Base-by-base conservation (phyloP, 2,113 vertebrate species). In the Gymnocephalus cernua region DNA sequence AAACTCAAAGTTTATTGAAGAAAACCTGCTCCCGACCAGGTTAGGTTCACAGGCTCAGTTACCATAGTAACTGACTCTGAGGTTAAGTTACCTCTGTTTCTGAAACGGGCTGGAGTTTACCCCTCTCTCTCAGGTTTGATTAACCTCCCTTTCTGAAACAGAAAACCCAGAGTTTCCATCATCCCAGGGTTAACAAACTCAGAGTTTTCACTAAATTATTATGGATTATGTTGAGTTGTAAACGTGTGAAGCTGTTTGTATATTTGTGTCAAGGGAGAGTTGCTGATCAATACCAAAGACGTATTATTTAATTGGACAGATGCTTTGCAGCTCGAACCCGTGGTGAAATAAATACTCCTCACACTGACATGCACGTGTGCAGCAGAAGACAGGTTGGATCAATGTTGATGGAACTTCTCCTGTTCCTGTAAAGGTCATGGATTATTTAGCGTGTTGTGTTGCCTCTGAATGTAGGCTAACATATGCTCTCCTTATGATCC, bases 361-460 rank as follows among this genome's bases (percentile, higher is more conserved):
- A 25, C 45, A 57, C 59, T 71, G 12, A 53, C 21, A 62, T 59
- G 29, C 23, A 64, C 10, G 41, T 65, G 32, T 69, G 45, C 15
- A 47, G 68, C 50, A 78, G 56, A 69, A 32, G 15, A 53, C n/a
- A 58, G 12, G 27, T 64, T 14, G 50, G 44, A 48, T 74, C 53
- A 25, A 27, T 62, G 54, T n/a, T 80, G 45, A 47, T 48, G 59
- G 25, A 78, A 50, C 23, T 63, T 78, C 41, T 68, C 9, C 21
- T 53, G 21, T 38, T 61, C 45, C 62, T 57, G 53, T 65, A 69
- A 67, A 73, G 27, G 12, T 62, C 14, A 61, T 66, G 3, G 41
- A 88, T 68, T 72, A 77, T 83, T 74, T 19, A 65, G 10, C 2
- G 27, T 18, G 12, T 25, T 54, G n/a, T 68, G 67, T 18, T 78